phyloP scores from a whole-genome alignment of 2,113 vertebrate genomes.

The Etia nguti region DNA sequence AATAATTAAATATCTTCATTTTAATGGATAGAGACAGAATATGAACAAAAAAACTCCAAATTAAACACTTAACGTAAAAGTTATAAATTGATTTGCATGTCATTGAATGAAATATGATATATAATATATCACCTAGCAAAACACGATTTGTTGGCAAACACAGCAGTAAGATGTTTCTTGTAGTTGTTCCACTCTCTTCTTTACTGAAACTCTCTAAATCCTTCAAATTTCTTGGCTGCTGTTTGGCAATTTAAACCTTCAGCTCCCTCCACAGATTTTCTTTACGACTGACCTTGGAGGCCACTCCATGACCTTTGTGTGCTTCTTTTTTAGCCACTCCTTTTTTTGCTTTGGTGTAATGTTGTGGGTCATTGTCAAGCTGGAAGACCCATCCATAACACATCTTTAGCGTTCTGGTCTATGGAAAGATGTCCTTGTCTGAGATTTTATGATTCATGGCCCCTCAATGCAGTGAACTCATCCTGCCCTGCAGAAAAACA shows the following conservation, averaged over 20 bases:
- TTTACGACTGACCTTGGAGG: neutral
- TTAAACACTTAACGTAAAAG: neutral
- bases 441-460: neutral
- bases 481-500: neutral
- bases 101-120: neutral
- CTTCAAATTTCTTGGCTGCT: neutral
- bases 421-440: neutral
- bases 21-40: neutral
- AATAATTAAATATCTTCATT: neutral
- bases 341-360: neutral
- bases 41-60: neutral
- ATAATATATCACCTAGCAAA: neutral
- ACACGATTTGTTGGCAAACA: neutral
- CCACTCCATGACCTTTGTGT: neutral
- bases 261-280: neutral
- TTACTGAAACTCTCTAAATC: neutral
- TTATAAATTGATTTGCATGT: neutral
- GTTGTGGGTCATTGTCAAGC: neutral
- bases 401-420: neutral
- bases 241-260: neutral
- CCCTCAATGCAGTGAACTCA: fast-evolving
- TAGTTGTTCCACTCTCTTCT: neutral
- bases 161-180: neutral
- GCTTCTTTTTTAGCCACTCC: neutral
- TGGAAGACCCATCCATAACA: neutral